A percentile compares a stretch with the other conserved stretches of the same genome.
phyloP scores from a whole-genome alignment of 2,797 vertebrate species.

The Premnoplex brunnescens region DNA sequence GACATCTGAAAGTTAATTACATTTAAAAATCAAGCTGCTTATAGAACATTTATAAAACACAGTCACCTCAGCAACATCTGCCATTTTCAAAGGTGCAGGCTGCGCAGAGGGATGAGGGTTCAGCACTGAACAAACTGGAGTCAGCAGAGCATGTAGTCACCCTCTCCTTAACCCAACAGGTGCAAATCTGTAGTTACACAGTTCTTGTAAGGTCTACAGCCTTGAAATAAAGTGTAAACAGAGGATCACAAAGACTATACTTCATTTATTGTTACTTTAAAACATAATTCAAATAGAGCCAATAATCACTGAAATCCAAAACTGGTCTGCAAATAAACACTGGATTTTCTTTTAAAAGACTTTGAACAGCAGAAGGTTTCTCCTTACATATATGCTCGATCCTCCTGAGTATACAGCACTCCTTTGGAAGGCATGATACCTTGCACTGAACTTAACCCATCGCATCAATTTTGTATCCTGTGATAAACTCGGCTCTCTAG shows the following conservation, averaged over 20 bases:
- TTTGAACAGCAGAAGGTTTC: neutral
- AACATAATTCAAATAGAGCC: neutral
- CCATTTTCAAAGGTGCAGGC: neutral
- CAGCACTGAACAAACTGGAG: neutral
- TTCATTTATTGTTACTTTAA: neutral
- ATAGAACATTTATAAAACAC: fast-evolving
- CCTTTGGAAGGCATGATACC: neutral
- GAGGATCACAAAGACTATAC: neutral
- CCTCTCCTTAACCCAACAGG: neutral
- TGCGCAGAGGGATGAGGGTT: neutral
- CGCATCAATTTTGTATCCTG: neutral
- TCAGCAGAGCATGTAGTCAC: neutral
- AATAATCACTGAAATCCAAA: neutral
- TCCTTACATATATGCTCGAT: neutral
- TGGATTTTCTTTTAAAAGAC: neutral
- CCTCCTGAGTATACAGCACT: neutral
- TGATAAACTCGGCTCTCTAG: neutral
- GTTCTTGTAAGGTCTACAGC: neutral
- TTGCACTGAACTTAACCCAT: neutral
- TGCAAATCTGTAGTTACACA: neutral
- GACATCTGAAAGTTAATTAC: neutral
- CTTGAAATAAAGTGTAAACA: neutral
- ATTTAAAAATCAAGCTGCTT: neutral
- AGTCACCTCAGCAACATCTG: neutral
- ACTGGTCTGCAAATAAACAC: neutral